Base-by-base conservation (phyloP, 2,888 invertebrate species). In the Hydrotaea diabolus region DNA sequence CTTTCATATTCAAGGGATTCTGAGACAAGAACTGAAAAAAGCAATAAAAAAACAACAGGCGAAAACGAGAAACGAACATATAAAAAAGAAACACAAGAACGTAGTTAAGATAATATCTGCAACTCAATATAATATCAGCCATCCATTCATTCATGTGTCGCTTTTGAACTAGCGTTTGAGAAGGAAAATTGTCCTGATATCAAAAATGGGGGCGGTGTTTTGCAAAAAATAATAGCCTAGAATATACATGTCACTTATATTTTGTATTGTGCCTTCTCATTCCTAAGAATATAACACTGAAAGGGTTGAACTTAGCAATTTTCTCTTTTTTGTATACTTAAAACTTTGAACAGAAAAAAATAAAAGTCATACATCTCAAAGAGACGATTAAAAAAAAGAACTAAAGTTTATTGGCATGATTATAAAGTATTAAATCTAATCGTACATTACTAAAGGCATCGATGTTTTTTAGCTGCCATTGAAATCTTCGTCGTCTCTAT, bases 101-200 rank as follows among this genome's bases (percentile, higher is more conserved):
- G 21, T 66, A 39, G 39, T 66, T 43, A 39, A 66, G 66, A 66
- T 66, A 66, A 66, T 66, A 66, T 66, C 66, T 8, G 36, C 36
- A 36, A 66, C 66, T 66, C 43, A 66, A 66, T 66, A 66, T 66
- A 43, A 39, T 66, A 19, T 43, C 43, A 39, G 1, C 9, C 66
- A 66, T 59, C 26, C 59, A 21, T 59, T n/a, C 49, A 49, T 49
- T 49, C 49, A 49, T n/a, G n/a, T 3, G 15, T n/a, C 49, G n/a
- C 49, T 49, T 49, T n/a, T 49, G 13, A 13, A 8, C 36, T 3
- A 5, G 36, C 5, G 8, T 3, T 36, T 5, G 36, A 36, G 36
- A 3, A 36, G 8, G 8, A 36, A 8, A 36, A 36, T 36, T 8
- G 36, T 5, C n/a, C n/a, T n/a, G n/a, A n/a, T n/a, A n/a, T n/a